Evolutionary conservation across 2,113 vertebrate genomes (phyloP), one percentile per base, ranked within the genome.

Genomic region (Anseranas semipalmata): DNA sequence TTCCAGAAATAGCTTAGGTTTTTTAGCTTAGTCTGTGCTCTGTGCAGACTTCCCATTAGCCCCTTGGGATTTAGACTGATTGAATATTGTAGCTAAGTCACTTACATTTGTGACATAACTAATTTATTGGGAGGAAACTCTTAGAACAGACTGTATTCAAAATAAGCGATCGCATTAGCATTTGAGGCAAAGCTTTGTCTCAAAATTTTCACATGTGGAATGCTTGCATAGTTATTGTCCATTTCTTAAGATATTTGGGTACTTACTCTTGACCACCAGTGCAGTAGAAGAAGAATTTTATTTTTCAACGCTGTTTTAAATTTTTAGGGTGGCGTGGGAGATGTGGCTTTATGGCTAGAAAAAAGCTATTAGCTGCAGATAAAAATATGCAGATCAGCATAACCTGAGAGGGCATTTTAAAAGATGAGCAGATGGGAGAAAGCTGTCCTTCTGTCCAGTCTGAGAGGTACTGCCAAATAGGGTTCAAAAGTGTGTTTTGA

Each of bases 81-180:
- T 93, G 63, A 93, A 15, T 88, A 6, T 79, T 94, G 80, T 89
- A 90, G 77, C 53, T 94, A 79, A 89, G 73, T 75, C 53, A 87
- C 63, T 87, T 68, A 43, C 0, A 7, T 91, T 83, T 91, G 41
- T 89, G 55, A 76, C 59, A 59, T 17, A 87, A 85, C 58, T 75
- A 65, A 12, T 72, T 66, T 74, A 59, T 46, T 75, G 50, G 24
- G 80, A 93, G 76, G 45, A 87, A 65, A 39, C 19, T 68, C 21
- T 43, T 85, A 41, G 59, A 86, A 73, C 10, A 58, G 71, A n/a
- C 21, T 88, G n/a, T 59, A 45, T 77, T 90, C 11, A 65, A 87
- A 94, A 6, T 15, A 62, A 79, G 22, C 37, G 39, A 65, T 78
- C 87, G 76, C 73, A 85, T 6, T 22, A 91, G 62, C n/a, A 46